Conservation (phyloP, 2,888 invertebrate genomes). For the Embidobia sp. region DNA sequence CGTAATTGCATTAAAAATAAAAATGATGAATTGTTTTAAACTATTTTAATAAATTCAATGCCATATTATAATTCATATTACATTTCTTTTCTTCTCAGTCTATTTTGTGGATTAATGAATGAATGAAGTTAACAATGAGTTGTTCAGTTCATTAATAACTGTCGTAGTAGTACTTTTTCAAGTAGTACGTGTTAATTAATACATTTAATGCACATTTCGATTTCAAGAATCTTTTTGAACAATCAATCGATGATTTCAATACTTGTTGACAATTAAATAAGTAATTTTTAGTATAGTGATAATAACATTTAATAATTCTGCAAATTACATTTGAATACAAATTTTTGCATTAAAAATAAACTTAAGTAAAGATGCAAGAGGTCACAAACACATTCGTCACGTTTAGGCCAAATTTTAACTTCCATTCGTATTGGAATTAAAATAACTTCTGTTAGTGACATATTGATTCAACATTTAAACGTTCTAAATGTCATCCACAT, state of each 20-base stretch:
- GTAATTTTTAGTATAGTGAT: neutral
- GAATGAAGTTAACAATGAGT: constrained; percentile 22
- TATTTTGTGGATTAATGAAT: constrained; percentile 41
- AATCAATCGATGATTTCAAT: no score
- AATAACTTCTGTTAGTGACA: neutral
- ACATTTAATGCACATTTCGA: constrained; percentile 1
- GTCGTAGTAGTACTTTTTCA: constrained; percentile 12
- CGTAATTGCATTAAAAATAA: constrained; percentile 6
- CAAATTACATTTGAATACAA: no score
- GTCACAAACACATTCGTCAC: neutral
- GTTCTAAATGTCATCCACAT: constrained; percentile 11
- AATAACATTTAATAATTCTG: no score
- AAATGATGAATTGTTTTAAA: constrained; percentile 36
- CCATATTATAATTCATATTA: constrained; percentile 37
- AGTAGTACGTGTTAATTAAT: constrained; percentile 30
- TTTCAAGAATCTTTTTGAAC: neutral
- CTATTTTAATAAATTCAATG: constrained; percentile 20
- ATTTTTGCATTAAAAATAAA: no score
- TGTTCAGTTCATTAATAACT: constrained; percentile 44
- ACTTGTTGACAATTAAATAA: no score
- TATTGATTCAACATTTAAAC: constrained; percentile 21
- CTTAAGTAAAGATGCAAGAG: no score
- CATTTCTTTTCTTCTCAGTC: constrained; percentile 37
- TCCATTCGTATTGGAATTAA: neutral
- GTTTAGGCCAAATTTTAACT: neutral